These are phyloP conservation scores for Eupithecia centaureata DNA, from an alignment of 2,888 invertebrate species.

Conservation along the genomic window DNA sequence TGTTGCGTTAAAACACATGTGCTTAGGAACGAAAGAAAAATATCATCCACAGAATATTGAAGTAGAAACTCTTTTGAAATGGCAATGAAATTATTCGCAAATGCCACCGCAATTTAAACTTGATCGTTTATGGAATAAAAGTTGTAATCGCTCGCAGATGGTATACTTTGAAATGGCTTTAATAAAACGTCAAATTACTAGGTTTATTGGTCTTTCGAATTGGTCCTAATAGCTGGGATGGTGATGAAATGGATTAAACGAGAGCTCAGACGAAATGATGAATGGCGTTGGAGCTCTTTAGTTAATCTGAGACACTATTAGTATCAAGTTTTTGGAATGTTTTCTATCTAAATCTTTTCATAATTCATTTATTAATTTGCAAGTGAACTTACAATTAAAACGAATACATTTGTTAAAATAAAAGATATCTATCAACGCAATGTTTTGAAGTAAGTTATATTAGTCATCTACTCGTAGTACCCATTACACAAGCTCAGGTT, in stretches of 20 bases:
- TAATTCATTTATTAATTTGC: no score
- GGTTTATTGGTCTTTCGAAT: constrained; percentile 22
- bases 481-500: no score
- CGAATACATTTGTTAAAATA: no score
- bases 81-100: constrained; percentile 20
- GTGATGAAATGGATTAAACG: constrained; percentile 2
- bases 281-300: background rate
- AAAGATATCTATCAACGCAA: no score
- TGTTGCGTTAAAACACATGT: no score
- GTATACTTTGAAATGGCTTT: constrained; percentile 27
- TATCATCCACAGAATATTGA: background rate
- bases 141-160: constrained; percentile 37
- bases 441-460: no score
- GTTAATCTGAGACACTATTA: background rate
- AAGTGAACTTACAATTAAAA: no score
- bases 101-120: constrained; percentile 35
- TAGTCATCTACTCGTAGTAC: no score
- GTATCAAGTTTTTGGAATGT: background rate
- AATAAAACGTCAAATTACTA: constrained; percentile 30
- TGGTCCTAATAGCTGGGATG: constrained; percentile 6
- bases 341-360: no score
- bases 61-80: background rate
- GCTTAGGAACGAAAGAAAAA: background rate
- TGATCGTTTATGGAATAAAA: constrained; percentile 35
- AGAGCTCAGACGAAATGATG: background rate